Conservation (phyloP, 2,888 invertebrate species). For the Dynastes hyllus region DNA sequence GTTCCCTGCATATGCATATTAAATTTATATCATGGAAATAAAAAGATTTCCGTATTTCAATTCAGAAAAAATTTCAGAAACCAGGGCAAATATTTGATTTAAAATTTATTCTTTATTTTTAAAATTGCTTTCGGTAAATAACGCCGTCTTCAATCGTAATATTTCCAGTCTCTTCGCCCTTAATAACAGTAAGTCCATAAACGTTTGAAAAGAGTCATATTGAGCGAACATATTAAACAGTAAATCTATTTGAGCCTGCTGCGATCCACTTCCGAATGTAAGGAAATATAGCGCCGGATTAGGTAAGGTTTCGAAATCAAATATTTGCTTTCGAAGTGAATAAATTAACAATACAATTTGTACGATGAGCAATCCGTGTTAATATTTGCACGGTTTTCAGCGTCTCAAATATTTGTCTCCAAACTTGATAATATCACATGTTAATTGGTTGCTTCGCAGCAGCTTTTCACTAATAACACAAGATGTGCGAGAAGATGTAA, state of each 20-base stretch:
- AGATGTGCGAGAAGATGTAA: too few relatives aligned
- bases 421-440: neutral
- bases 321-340: constrained; percentile 13
- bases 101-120: too few relatives aligned
- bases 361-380: neutral
- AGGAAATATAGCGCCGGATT: neutral
- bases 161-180: neutral
- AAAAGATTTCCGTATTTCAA: too few relatives aligned
- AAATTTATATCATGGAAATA: too few relatives aligned
- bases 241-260: neutral
- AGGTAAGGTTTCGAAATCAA: constrained; percentile 22
- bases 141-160: neutral
- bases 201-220: neutral
- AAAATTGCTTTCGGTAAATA: too few relatives aligned
- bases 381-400: constrained; percentile 1
- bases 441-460: neutral
- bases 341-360: constrained; percentile 14
- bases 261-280: neutral
- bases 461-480: neutral
- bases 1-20: too few relatives aligned
- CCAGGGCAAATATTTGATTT: too few relatives aligned
- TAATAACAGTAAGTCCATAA: neutral
- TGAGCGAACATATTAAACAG: neutral
- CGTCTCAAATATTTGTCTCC: constrained; percentile 27
- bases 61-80: too few relatives aligned